Conservation (phyloP, 1,140 invertebrate species). For the Orius laevigatus region DNA sequence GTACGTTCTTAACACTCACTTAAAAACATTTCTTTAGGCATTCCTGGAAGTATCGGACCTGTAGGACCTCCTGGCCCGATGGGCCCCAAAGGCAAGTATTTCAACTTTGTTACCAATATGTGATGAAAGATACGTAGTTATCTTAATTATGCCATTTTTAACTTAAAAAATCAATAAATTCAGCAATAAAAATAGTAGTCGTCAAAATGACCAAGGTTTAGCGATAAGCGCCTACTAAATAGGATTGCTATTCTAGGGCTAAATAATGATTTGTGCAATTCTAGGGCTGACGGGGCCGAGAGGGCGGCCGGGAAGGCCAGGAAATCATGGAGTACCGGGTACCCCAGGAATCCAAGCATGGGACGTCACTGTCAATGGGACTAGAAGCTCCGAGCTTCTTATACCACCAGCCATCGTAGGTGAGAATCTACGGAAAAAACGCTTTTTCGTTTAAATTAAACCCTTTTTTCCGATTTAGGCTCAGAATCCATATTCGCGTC, state of each 20-base stretch:
- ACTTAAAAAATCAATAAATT: no score
- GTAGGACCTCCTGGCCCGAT: slow-evolving; percentile 22
- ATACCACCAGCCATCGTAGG: slow-evolving; percentile 64
- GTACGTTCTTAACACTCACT: background rate
- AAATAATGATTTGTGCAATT: no score
- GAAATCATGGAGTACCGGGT: slow-evolving; percentile 38
- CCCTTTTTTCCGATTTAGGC: slow-evolving; percentile 12
- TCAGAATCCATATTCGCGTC: slow-evolving; percentile 15
- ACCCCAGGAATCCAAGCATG: slow-evolving; percentile 55
- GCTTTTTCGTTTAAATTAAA: background rate
- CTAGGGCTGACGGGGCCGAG: slow-evolving; percentile 47
- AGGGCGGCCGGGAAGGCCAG: slow-evolving; percentile 48
- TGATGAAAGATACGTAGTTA: no score
- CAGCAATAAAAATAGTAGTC: no score
- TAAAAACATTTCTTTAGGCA: slow-evolving; percentile 21
- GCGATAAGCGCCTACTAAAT: background rate
- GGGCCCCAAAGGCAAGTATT: slow-evolving; percentile 29
- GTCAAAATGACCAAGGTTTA: no score
- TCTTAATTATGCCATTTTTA: no score
- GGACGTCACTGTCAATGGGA: slow-evolving; percentile 43
- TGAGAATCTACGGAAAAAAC: slow-evolving; percentile 24
- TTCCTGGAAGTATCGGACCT: slow-evolving; percentile 24
- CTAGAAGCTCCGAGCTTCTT: slow-evolving; percentile 40
- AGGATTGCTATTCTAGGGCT: no score
- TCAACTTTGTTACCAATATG: no score